These are phyloP conservation scores for Drosophila repleta DNA, from an alignment of 1,140 invertebrate species.

Conservation along the genomic window DNA sequence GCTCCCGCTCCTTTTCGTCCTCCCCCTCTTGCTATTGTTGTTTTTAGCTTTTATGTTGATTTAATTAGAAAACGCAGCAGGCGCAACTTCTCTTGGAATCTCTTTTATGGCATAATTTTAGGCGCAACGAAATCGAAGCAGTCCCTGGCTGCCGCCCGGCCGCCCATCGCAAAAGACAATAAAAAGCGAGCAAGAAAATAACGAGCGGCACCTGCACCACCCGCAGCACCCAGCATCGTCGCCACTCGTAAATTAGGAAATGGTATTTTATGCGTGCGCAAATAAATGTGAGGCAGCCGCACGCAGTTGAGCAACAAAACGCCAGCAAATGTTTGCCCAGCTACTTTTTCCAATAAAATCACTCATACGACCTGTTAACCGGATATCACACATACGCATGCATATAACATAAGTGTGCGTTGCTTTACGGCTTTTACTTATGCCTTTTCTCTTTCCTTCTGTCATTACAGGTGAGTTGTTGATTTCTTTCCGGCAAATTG, in stretches of 20 bases:
- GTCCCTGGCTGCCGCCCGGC: neutral
- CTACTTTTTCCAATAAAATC: slow-evolving; percentile 57
- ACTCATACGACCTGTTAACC: slow-evolving; percentile 78
- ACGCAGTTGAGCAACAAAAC: slow-evolving; percentile 2
- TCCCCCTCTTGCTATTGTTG: slow-evolving; percentile 1
- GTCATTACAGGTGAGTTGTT: slow-evolving; percentile 62
- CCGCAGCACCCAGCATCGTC: slow-evolving; percentile 1
- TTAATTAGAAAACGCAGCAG: slow-evolving; percentile 70
- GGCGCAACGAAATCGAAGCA: slow-evolving; percentile 62
- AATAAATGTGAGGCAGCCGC: slow-evolving; percentile 59
- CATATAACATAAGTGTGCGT: slow-evolving; percentile 7
- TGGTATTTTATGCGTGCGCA: slow-evolving; percentile 73
- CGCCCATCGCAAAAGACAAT: slow-evolving; percentile 5
- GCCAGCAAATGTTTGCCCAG: slow-evolving; percentile 10
- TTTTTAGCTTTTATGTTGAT: slow-evolving; percentile 68
- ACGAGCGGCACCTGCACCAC: slow-evolving; percentile 7
- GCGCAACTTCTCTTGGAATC: slow-evolving; percentile 27
- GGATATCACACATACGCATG: slow-evolving; percentile 29
- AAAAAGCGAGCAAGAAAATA: slow-evolving; percentile 8
- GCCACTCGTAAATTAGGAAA: slow-evolving; percentile 79
- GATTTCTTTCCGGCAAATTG: slow-evolving; percentile 3
- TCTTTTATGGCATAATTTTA: slow-evolving; percentile 78
- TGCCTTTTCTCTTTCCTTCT: slow-evolving; percentile 4
- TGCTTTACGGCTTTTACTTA: slow-evolving; percentile 19
- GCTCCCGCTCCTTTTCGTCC: too few relatives aligned